Evolutionary conservation across 92 coral and sea anemone species (phyloP), one percentile per base, ranked within the genome.

Genomic region (Epizoanthus rinbou): DNA sequence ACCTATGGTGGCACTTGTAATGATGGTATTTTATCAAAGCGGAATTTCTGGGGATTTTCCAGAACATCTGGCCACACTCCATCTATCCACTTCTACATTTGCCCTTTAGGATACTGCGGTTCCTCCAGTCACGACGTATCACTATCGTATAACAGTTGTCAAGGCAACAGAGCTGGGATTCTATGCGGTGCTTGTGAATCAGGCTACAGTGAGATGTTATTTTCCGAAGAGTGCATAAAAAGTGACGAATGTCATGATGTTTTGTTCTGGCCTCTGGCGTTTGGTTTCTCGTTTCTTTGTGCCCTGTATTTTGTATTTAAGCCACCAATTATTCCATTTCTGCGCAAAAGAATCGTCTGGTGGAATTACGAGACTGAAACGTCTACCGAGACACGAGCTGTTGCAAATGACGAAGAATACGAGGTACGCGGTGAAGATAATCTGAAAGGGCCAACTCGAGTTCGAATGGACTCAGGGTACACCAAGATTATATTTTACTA

Each of bases 401-500:
- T 50, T 50, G 54, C 13, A 50, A 15, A 50, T 50, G 15, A 6
- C 1, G 11, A 50, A 50, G 54, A 10, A 50, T 17, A 21, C 69
- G 35, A 28, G 35, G 25, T 9, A 21, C 18, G 6, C 16, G 3
- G 13, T 22, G 14, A 11, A 21, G 69, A 17, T 22, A 11, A 22
- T 28, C 11, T 64, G 25, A 22, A 64, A 64, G 31, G 31, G 31
- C 35, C 16, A 64, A 22, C 24, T 11, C 25, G 15, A 13, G 35
- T 28, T 21, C 69, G 35, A 22, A 21, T 64, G 24, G 69, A 64
- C 69, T 22, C 24, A 28, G 69, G 69, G 35, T 64, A 64, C 9
- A 9, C 59, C 1, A 64, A 78, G 64, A 78, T 78, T 3, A 78
- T 60, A 50, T 78, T 78, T 59, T 78, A 78, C 23, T 78, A 52